Conservation (phyloP, 2,113 vertebrate species). For the Malurus melanocephalus region DNA sequence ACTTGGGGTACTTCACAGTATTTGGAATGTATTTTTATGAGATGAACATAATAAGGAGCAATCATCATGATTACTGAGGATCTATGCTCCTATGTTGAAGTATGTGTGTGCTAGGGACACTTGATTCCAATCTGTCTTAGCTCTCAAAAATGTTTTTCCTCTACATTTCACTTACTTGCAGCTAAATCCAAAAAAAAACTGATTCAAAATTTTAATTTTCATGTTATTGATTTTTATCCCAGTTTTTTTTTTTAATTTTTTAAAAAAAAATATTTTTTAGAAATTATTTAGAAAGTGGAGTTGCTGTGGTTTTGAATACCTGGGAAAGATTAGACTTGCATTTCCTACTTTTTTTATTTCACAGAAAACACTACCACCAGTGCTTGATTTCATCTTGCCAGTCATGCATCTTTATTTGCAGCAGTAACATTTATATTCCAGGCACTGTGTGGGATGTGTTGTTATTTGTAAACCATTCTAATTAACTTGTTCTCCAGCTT, state of each 20-base stretch:
- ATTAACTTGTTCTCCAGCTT: constrained; percentile 23
- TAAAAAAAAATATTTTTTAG: too few species aligned
- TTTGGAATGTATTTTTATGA: neutral
- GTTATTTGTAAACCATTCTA: constrained; percentile 12
- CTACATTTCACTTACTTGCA: neutral
- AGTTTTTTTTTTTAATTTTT: neutral
- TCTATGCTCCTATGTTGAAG: neutral
- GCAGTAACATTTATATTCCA: neutral
- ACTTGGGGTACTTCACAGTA: neutral
- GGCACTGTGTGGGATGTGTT: neutral
- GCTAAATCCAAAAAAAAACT: neutral
- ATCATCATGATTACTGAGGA: neutral
- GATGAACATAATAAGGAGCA: neutral
- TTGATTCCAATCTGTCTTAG: neutral
- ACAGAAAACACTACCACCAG: neutral
- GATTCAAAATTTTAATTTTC: neutral
- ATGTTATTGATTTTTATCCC: neutral
- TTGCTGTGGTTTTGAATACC: neutral
- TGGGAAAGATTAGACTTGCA: neutral
- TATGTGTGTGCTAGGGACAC: neutral
- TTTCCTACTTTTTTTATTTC: neutral
- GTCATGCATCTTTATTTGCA: neutral
- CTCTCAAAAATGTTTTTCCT: neutral
- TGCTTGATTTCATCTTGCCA: neutral
- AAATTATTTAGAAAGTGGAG: neutral